Evolutionary conservation across 2,113 vertebrate genomes (phyloP), one percentile per base, ranked within the genome.

Genomic region (Pitta sordida): DNA sequence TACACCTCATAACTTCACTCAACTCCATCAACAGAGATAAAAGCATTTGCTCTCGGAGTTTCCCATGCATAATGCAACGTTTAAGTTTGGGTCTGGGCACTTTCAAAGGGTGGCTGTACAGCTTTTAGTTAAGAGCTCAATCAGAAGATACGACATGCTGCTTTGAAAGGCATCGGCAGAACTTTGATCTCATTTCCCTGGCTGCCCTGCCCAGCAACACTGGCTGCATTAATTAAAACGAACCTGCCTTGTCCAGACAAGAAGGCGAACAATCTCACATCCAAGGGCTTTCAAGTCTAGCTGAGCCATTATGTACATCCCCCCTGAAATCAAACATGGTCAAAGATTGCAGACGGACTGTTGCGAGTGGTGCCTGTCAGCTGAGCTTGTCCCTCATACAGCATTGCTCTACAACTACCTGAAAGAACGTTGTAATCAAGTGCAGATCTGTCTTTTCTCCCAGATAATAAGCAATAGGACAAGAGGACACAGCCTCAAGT

Each of bases 101-200:
- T 92, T 94, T 95, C 94, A 94, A 93, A 96, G 87, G 44, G 70
- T 88, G 78, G 67, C 62, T 83, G 63, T 46, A 67, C 2, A 16
- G 78, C 55, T 92, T 86, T 79, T 82, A 69, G 60, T 91, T 95
- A 74, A 96, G 20, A 90, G 78, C 51, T 84, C 87, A 91, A 41
- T 94, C 93, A 92, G 71, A 90, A 89, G 68, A 90, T 83, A 77
- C 0, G 44, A 62, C 3, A 6, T 48, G 58, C 11, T 0, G 2
- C 78, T 94, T 96, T 94, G 93, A 95, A 96, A 87, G 60, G 65
- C 67, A 74, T 83, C 43, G 27, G 78, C 63, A 1, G 2, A 55
- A 77, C 93, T 95, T 93, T 96, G 89, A 96, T 96, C 91, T 94
- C 26, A 1, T 43, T 85, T 58, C 76, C 48, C 76, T 44, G 43